Evolutionary conservation across 2,888 invertebrate species (phyloP).

Genomic region (Pollenia amentaria): DNA sequence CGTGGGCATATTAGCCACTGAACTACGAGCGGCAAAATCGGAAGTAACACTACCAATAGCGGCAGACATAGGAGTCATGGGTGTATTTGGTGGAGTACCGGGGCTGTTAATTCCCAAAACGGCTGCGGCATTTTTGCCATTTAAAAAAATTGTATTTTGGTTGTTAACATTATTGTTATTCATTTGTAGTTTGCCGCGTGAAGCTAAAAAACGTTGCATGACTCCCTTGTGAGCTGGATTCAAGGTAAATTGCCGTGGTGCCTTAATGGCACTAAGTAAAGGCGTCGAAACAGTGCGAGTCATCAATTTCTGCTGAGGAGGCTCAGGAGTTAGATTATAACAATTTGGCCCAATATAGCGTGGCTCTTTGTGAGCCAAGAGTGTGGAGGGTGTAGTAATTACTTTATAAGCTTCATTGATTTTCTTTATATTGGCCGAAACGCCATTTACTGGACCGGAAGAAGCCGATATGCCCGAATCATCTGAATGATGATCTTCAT

Average conservation of each 20-base stretch:
- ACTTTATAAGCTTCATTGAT: slow-evolving; percentile 51
- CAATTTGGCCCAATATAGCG: slow-evolving; percentile 83
- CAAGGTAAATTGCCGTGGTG: slow-evolving; percentile 87
- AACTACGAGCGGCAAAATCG: slow-evolving; percentile 54
- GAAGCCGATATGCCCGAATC: slow-evolving; percentile 84
- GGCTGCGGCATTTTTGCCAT: slow-evolving; percentile 67
- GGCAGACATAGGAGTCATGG: slow-evolving; percentile 76
- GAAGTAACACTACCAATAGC: slow-evolving; percentile 70
- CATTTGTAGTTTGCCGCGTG: slow-evolving; percentile 88
- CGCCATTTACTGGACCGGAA: slow-evolving; percentile 81
- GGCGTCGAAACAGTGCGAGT: slow-evolving; percentile 83
- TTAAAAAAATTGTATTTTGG: slow-evolving; percentile 69
- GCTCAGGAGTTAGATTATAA: slow-evolving; percentile 82
- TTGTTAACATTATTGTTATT: slow-evolving; percentile 62
- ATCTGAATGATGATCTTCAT: slow-evolving; percentile 83
- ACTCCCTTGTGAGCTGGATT: slow-evolving; percentile 89
- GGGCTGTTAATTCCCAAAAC: slow-evolving; percentile 69
- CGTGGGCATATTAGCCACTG: slow-evolving; percentile 78
- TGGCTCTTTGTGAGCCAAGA: slow-evolving; percentile 77
- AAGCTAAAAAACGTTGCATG: slow-evolving; percentile 94
- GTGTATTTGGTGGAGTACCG: slow-evolving; percentile 71
- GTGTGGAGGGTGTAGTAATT: slow-evolving; percentile 1
- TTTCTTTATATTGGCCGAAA: slow-evolving; percentile 76
- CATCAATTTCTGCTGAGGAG: slow-evolving; percentile 83
- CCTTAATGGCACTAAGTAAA: slow-evolving; percentile 74